phyloP scores from a whole-genome alignment of 2,797 vertebrate genomes.

The Chiloscyllium punctatum region DNA sequence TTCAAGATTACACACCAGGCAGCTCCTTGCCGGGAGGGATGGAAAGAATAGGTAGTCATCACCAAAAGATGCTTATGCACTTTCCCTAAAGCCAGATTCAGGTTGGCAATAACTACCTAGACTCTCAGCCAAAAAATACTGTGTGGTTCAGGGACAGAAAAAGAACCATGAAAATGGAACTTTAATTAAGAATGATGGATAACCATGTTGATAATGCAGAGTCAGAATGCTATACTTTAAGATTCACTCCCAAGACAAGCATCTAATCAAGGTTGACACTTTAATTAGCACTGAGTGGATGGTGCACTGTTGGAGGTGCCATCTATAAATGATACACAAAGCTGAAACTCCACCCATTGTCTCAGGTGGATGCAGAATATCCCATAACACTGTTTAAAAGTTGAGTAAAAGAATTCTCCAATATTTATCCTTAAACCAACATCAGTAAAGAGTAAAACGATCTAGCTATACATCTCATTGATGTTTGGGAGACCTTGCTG shows the following conservation, averaged over 20 bases:
- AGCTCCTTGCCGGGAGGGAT: background rate
- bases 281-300: background rate
- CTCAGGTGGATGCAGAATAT: background rate
- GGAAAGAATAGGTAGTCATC: background rate
- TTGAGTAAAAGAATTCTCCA: background rate
- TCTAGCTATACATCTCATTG: background rate
- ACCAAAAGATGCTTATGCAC: background rate
- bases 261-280: background rate
- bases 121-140: background rate
- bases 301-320: background rate
- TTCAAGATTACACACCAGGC: background rate
- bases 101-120: background rate
- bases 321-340: background rate
- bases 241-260: background rate
- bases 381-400: background rate
- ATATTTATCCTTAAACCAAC: background rate
- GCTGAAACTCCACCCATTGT: background rate
- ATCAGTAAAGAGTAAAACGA: background rate
- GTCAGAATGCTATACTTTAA: background rate
- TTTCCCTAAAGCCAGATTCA: background rate
- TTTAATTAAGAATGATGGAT: background rate
- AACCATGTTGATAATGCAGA: background rate
- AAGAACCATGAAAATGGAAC: background rate
- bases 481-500: background rate
- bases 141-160: background rate